A percentile compares a stretch with the other conserved stretches of the same genome.
Evolutionary conservation across 2,113 vertebrate genomes (phyloP).

Genomic region (Hippocampus guttulatus): DNA sequence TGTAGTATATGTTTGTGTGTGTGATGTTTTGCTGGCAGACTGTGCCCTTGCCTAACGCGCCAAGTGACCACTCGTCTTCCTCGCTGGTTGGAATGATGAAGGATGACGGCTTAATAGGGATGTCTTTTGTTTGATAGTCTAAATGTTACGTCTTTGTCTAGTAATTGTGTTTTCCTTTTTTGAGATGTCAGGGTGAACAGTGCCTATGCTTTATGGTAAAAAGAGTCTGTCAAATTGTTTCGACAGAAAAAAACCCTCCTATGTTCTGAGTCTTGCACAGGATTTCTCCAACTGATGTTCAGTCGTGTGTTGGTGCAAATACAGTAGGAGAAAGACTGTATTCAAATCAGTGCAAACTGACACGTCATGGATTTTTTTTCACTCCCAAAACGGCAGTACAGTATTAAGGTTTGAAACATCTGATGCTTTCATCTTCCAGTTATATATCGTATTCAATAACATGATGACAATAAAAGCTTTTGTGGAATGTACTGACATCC

Average conservation of each 20-base stretch:
- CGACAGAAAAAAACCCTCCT: background rate
- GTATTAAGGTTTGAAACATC: constrained; percentile 10
- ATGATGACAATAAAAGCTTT: constrained; percentile 50
- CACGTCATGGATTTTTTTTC: constrained; percentile 25
- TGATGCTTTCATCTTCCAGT: constrained; percentile 9
- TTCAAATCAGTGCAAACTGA: constrained; percentile 11
- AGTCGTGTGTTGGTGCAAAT: background rate
- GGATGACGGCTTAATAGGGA: constrained; percentile 2
- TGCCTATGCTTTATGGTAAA: constrained; percentile 52
- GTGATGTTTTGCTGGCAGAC: constrained; percentile 6
- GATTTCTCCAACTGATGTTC: background rate
- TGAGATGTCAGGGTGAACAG: constrained; percentile 55
- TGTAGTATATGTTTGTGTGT: constrained; percentile 17
- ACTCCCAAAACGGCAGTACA: background rate
- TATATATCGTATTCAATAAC: constrained; percentile 15
- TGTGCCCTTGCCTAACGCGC: background rate
- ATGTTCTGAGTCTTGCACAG: constrained; percentile 4
- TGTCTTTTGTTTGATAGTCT: constrained; percentile 1
- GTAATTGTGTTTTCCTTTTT: constrained; percentile 39
- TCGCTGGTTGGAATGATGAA: background rate
- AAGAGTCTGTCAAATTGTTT: constrained; percentile 4
- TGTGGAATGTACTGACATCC: constrained; percentile 8
- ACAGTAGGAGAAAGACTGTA: background rate
- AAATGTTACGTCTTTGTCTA: constrained; percentile 18
- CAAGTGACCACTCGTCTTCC: constrained; percentile 9